These are phyloP conservation scores for Tragelaphus oryx DNA, from an alignment of 2,797 vertebrate species.

Conservation along the genomic window DNA sequence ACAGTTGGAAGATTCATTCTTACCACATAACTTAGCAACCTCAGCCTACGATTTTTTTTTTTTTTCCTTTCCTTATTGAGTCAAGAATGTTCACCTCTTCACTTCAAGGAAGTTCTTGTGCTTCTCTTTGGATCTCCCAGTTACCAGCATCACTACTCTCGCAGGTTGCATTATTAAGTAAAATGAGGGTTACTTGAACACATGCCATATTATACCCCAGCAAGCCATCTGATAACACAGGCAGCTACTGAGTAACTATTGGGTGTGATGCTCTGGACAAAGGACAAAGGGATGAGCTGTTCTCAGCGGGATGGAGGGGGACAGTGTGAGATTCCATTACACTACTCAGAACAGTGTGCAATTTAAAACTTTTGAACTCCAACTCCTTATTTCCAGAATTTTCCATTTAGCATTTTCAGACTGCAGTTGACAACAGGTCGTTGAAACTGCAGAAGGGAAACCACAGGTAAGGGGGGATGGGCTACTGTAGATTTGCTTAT, in stretches of 20 bases:
- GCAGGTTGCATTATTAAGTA: background rate
- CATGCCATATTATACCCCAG: background rate
- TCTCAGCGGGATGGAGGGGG: background rate
- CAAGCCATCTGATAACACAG: background rate
- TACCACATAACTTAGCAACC: background rate
- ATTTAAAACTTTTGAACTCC: background rate
- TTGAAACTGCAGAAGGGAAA: background rate
- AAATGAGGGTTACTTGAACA: background rate
- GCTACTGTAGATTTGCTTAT: background rate
- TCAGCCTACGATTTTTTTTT: background rate
- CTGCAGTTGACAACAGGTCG: background rate
- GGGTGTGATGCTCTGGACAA: background rate
- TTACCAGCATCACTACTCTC: background rate
- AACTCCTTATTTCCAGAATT: background rate
- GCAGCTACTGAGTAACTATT: background rate
- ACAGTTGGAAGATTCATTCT: background rate
- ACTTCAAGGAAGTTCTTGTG: background rate
- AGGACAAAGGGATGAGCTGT: background rate
- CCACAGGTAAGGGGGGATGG: background rate
- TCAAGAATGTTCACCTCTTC: background rate
- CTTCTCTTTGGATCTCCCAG: background rate
- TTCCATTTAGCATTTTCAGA: background rate
- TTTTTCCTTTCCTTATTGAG: background rate
- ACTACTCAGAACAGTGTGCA: background rate
- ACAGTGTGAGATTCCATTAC: background rate